A percentile compares a stretch with the other conserved stretches of the same genome.
phyloP scores from a whole-genome alignment of 2,888 invertebrate species.

The Odontocolon sp. region DNA sequence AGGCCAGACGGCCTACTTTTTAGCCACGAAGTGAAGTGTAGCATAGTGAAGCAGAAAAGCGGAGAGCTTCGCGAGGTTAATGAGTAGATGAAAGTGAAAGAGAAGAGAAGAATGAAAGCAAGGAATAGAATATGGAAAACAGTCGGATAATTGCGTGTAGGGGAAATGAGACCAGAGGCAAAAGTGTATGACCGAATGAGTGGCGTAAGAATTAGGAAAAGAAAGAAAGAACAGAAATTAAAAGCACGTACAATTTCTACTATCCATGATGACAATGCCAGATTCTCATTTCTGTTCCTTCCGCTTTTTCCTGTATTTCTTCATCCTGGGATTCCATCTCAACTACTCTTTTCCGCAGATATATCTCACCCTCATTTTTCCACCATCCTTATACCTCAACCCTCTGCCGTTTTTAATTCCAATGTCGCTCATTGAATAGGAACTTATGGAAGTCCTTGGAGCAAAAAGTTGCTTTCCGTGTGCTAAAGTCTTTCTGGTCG shows the following conservation, averaged over 20 bases:
- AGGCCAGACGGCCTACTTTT: slow-evolving; percentile 31
- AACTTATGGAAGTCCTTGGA: slow-evolving; percentile 75
- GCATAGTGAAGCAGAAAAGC: slow-evolving; percentile 35
- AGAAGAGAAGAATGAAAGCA: slow-evolving; percentile 25
- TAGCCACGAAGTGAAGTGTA: slow-evolving; percentile 18
- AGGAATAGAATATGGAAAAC: slow-evolving; percentile 56
- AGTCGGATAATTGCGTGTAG: slow-evolving; percentile 30
- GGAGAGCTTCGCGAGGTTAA: slow-evolving; percentile 38
- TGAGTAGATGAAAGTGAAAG: slow-evolving; percentile 32
- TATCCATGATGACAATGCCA: slow-evolving; percentile 21
- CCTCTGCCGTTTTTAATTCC: slow-evolving; percentile 74
- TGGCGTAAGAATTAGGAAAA: slow-evolving; percentile 24
- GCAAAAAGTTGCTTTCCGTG: slow-evolving; percentile 73
- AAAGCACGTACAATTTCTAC: slow-evolving; percentile 1
- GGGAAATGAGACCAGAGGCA: slow-evolving; percentile 10
- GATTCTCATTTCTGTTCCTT: slow-evolving; percentile 27
- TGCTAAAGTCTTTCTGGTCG: slow-evolving; percentile 11
- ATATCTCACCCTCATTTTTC: slow-evolving; percentile 55
- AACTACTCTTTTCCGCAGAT: slow-evolving; percentile 59
- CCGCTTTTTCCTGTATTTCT: neutral
- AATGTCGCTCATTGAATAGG: slow-evolving; percentile 74
- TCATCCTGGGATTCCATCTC: slow-evolving; percentile 24
- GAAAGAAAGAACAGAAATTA: neutral
- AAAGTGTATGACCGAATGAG: slow-evolving; percentile 7
- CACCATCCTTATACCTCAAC: slow-evolving; percentile 21